Conservation (phyloP, 2,113 vertebrate genomes). For the Antidorcas marsupialis region DNA sequence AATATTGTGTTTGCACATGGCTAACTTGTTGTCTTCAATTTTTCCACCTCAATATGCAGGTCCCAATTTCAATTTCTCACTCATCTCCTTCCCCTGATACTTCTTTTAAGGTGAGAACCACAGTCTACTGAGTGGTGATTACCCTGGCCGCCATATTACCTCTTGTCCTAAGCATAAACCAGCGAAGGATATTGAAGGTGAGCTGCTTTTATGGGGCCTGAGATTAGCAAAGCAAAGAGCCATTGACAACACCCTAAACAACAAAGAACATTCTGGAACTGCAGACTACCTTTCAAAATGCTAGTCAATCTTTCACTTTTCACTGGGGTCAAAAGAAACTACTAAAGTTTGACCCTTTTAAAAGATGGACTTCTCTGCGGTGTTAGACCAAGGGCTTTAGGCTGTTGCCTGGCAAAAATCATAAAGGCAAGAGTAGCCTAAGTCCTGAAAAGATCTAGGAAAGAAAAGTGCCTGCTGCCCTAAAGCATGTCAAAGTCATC, state of each 20-base stretch:
- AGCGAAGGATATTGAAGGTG: background rate
- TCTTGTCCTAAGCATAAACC: background rate
- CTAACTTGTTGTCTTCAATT: background rate
- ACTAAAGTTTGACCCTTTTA: conserved; percentile 16
- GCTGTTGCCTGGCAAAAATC: conserved; percentile 45
- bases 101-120: background rate
- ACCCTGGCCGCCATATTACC: background rate
- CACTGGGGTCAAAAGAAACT: conserved; percentile 13
- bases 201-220: background rate
- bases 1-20: background rate
- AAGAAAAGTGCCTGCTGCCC: conserved; percentile 8
- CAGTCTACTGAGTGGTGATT: background rate
- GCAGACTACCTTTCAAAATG: background rate
- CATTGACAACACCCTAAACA: background rate
- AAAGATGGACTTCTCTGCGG: background rate
- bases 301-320: background rate
- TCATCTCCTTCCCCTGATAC: no score
- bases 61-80: background rate
- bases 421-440: background rate
- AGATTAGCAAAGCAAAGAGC: background rate
- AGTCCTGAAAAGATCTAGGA: conserved; percentile 16
- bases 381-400: background rate
- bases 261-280: background rate
- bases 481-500: background rate
- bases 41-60: background rate